Evolutionary conservation across 1,140 invertebrate species (phyloP), one percentile per base, ranked within the genome.

Genomic region (Medauroidea extradentata): DNA sequence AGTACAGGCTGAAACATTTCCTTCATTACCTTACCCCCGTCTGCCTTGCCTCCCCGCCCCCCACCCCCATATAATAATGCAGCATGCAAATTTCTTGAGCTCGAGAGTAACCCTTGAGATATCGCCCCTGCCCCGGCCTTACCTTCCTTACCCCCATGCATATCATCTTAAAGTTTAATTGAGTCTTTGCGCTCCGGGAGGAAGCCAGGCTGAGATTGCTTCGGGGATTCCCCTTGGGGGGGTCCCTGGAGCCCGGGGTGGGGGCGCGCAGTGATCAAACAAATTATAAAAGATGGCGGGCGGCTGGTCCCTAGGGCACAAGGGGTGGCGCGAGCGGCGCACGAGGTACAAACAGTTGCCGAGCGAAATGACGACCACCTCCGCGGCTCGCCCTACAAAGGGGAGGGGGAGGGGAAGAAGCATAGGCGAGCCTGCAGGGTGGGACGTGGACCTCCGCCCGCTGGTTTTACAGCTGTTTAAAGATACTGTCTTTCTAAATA

Each of bases 91-190:
- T 57, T 57, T 57, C 56, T 57, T 57, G 56, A 44, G 56, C 56
- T 18, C 29, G 29, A 42, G 56, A 44, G 56, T 44, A 29, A 44
- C 56, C 56, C 56, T 51, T 57, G 56, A 57, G 56, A 57, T 57
- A 57, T 57, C 41, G 56, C 16, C 34, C 53, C 34, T 25, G 50
- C 23, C 53, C 51, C 42, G 38, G 29, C 29, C 39, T 23, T 41
- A 24, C 53, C 53, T 23, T 43, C 41, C 56, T 34, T 39, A 49
- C 44, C 56, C 56, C 56, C 75, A 72, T 79, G 81, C 81, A 83
- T 83, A 83, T 82, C 80, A 82, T 83, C 81, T 83, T 83, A 83
- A 83, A 83, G 81, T 83, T 83, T 83, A 83, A 83, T 83, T 82
- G 81, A 83, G 82, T 83, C 81, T 78, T 69, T 73, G 72, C 77